phyloP scores from a whole-genome alignment of 2,888 invertebrate genomes.

The Nymphalis c-album region DNA sequence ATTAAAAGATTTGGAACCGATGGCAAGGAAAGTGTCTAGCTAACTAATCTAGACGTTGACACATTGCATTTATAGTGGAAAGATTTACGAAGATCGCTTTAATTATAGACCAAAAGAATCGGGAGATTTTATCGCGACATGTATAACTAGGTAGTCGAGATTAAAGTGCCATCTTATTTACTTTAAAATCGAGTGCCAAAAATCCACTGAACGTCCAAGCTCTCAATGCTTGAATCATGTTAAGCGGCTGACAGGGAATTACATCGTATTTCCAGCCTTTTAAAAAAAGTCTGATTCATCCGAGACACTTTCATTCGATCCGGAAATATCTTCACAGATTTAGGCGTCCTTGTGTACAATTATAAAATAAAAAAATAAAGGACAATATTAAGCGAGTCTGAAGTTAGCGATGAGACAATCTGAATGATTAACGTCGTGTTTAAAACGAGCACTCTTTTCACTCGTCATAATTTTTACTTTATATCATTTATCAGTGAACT shows the following conservation, averaged over 20 bases:
- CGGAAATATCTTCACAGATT: slow-evolving; percentile 75
- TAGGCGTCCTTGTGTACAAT: slow-evolving; percentile 75
- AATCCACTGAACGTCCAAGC: slow-evolving; percentile 60
- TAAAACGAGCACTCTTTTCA: slow-evolving; percentile 40
- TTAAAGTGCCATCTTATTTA: slow-evolving; percentile 48
- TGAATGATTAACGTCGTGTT: slow-evolving; percentile 50
- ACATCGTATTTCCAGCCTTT: slow-evolving; percentile 61
- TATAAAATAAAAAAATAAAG: slow-evolving; percentile 64
- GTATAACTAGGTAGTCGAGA: slow-evolving; percentile 45
- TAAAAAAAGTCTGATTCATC: slow-evolving; percentile 73
- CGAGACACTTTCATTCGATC: slow-evolving; percentile 70
- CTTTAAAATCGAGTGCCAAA: slow-evolving; percentile 58
- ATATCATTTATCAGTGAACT: slow-evolving; percentile 13
- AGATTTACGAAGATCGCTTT: slow-evolving; percentile 24
- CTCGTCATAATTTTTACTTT: slow-evolving; percentile 14
- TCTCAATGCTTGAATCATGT: slow-evolving; percentile 63
- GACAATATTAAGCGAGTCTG: slow-evolving; percentile 62
- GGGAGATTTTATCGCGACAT: slow-evolving; percentile 40
- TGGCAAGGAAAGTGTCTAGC: slow-evolving; percentile 52
- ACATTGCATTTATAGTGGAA: slow-evolving; percentile 33
- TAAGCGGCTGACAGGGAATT: slow-evolving; percentile 65
- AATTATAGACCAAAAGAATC: slow-evolving; percentile 35
- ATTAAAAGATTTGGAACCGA: slow-evolving; percentile 56
- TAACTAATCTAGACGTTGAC: slow-evolving; percentile 38
- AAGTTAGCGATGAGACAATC: slow-evolving; percentile 54